Conservation (phyloP, 1,140 invertebrate genomes). For the Battus philenor region DNA sequence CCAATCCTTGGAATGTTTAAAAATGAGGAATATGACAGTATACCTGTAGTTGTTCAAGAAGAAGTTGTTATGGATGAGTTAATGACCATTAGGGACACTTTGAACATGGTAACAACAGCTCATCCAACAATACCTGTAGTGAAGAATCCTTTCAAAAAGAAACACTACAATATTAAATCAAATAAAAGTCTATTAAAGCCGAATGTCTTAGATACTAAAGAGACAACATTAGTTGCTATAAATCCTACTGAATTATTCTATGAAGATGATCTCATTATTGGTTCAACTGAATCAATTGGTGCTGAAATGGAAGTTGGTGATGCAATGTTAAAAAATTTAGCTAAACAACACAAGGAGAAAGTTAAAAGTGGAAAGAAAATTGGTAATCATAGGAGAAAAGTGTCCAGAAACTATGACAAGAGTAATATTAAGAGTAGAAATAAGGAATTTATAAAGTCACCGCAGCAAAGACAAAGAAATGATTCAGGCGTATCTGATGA, state of each 20-base stretch:
- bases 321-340: constrained; percentile 35
- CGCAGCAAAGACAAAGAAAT: constrained; percentile 43
- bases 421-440: constrained; percentile 33
- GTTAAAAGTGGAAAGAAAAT: constrained; percentile 49
- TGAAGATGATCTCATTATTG: constrained; percentile 49
- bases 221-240: constrained; percentile 23
- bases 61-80: constrained; percentile 64
- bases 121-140: constrained; percentile 61
- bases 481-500: constrained; percentile 50
- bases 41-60: constrained; percentile 46
- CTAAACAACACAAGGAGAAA: constrained; percentile 45
- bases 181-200: constrained; percentile 26
- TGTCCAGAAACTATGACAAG: constrained; percentile 46
- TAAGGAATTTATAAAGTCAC: constrained; percentile 48
- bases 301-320: constrained; percentile 35
- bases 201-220: constrained; percentile 11
- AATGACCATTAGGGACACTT: constrained; percentile 73
- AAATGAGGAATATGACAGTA: constrained; percentile 36
- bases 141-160: constrained; percentile 37
- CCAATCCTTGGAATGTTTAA: constrained; percentile 34
- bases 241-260: constrained; percentile 50
- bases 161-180: constrained; percentile 26
- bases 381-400: constrained; percentile 62
- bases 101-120: constrained; percentile 74
- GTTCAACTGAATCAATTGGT: constrained; percentile 46